A percentile compares a stretch with the other conserved stretches of the same genome.
Conservation (phyloP, 2,797 vertebrate species). For the Galagoides demidoff region DNA sequence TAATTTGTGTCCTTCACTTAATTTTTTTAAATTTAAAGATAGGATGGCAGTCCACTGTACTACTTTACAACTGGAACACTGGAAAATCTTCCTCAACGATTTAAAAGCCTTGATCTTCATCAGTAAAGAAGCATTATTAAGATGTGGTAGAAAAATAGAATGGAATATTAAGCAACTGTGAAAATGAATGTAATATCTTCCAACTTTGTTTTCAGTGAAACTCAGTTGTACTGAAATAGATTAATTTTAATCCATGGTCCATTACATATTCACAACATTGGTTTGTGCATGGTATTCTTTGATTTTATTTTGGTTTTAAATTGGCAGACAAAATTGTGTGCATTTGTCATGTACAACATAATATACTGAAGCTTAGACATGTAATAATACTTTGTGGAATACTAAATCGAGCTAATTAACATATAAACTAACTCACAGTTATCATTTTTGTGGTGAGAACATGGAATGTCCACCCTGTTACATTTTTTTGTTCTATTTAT, state of each 20-base stretch:
- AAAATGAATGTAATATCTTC: not conserved
- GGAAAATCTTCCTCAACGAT: not conserved
- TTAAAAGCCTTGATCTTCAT: not conserved
- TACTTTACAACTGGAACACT: not conserved
- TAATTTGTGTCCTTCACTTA: not conserved
- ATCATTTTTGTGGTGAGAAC: not conserved
- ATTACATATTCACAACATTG: too few species aligned
- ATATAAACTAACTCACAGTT: not conserved
- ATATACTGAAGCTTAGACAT: not conserved
- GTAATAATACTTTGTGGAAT: not conserved
- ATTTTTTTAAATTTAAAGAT: not conserved
- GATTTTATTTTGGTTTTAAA: not conserved
- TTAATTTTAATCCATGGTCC: not conserved
- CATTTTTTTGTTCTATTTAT: not conserved
- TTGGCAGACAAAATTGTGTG: not conserved
- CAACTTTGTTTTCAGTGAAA: too few species aligned
- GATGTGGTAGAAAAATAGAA: not conserved
- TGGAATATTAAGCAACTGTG: not conserved
- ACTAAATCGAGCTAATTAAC: too few species aligned
- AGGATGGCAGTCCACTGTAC: rapidly evolving
- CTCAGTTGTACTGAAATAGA: not conserved
- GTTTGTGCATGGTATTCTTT: rapidly evolving
- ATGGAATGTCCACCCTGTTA: not conserved
- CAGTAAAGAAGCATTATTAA: not conserved
- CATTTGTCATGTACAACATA: not conserved